Conservation (phyloP, 2,797 vertebrate genomes). For the Crenuchus spilurus region DNA sequence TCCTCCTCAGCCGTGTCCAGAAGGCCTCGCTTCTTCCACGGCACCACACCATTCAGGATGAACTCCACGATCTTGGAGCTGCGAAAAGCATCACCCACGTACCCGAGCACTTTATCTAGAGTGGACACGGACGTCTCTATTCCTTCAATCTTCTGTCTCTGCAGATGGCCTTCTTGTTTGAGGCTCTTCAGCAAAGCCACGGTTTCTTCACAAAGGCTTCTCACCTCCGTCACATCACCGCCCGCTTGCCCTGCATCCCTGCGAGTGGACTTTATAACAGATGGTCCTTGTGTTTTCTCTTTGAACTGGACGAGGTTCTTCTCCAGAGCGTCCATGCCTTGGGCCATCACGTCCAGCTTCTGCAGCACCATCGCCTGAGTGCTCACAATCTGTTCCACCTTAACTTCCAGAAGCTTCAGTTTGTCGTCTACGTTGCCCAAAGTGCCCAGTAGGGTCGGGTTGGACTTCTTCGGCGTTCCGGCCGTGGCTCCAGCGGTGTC, state of each 20-base stretch:
- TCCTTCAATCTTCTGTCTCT: constrained; percentile 78
- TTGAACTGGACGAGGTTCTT: constrained; percentile 68
- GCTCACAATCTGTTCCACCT: constrained; percentile 78
- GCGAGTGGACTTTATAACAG: not conserved
- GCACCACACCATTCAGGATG: constrained; percentile 76
- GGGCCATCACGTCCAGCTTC: constrained; percentile 75
- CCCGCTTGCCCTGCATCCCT: constrained; percentile 24
- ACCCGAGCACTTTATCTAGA: constrained; percentile 77
- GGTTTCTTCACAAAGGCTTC: constrained; percentile 72
- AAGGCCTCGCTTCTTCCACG: constrained; percentile 77
- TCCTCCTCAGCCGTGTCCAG: constrained; percentile 62
- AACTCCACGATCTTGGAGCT: constrained; percentile 85
- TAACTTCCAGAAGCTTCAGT: constrained; percentile 76
- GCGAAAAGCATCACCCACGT: constrained; percentile 79
- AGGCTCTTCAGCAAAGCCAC: constrained; percentile 74
- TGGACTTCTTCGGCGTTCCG: constrained; percentile 56
- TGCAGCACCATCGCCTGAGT: constrained; percentile 78
- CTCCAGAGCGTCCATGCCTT: constrained; percentile 72
- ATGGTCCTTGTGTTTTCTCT: constrained; percentile 28
- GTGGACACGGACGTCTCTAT: constrained; percentile 79
- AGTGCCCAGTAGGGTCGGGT: constrained; percentile 56
- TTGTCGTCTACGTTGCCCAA: constrained; percentile 78
- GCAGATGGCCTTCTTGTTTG: constrained; percentile 73
- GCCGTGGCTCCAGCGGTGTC: constrained; percentile 52
- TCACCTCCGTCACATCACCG: constrained; percentile 50